Base-by-base conservation (phyloP, 1,140 invertebrate species). In the Ostrea edulis region DNA sequence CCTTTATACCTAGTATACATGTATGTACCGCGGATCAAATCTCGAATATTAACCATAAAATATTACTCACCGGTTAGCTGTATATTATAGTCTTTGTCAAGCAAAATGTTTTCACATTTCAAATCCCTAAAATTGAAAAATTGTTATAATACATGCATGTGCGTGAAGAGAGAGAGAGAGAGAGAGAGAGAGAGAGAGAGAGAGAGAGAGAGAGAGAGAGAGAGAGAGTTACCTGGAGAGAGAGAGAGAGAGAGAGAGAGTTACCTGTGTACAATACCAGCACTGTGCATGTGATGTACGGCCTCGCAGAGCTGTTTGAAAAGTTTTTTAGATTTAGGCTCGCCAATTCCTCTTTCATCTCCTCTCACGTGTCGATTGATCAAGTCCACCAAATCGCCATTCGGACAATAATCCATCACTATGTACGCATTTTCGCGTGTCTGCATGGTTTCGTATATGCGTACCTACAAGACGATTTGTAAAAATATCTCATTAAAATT, bases 81-180 rank as follows among this genome's bases (percentile, higher is more conserved):
- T 22, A 87, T 52, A 52, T 90, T 81, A 12, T 65, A 12, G 11
- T 89, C 84, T 29, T 90, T 29, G 58, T 89, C 88, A 22, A 92
- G 44, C 51, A 92, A 85, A 20, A 92, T 88, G 87, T 92, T 92
- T 71, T 92, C 92, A 90, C 91, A 92, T 71, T 92, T 92, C 17
- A 92, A 62, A 86, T 92, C 92, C 83, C 92, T 92, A 85, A 55
- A 91, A 77, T 14, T 29, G 0, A 44, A 62, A 44, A 2, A 2
- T 44, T 44, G 35, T 1, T 44, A 44, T 2, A 44, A 44, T 44
- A 44, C 35, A 44, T 44, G 35, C 5, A 44, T 44, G 35, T 44
- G 35, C 35, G 35, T 44, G 35, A 44, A 44, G 5, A 44, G 5
- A 2, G 5, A 44, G 35, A 44, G 35, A 44, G 2, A 44, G 35